A percentile compares a stretch with the other conserved stretches of the same genome.
phyloP scores from a whole-genome alignment of 2,113 vertebrate species.

The Chloropsis cyanopogon region DNA sequence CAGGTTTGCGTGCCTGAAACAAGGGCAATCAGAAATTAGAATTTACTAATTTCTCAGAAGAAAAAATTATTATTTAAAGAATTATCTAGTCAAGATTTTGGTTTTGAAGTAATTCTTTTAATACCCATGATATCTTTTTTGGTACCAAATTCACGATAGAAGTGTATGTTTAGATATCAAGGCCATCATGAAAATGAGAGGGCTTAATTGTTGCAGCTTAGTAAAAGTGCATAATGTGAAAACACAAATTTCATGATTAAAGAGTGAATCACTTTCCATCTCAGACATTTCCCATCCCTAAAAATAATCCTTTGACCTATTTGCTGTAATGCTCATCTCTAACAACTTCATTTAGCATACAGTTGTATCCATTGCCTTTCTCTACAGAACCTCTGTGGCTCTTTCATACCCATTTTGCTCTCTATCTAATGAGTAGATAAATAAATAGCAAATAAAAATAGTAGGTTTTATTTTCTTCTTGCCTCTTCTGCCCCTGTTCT shows the following conservation, averaged over 20 bases:
- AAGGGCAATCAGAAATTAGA: background rate
- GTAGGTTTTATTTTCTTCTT: background rate
- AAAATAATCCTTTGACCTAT: background rate
- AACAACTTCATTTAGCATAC: background rate
- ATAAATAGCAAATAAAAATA: background rate
- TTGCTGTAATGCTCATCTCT: background rate
- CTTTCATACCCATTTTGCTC: background rate
- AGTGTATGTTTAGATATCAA: background rate
- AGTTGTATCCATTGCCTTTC: background rate
- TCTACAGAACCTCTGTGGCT: background rate
- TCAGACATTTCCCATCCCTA: background rate
- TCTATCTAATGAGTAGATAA: background rate
- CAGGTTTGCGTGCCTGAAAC: background rate
- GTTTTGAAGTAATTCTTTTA: background rate
- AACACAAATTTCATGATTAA: background rate
- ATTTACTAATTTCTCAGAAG: background rate
- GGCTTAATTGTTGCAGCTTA: background rate
- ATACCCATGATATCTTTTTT: background rate
- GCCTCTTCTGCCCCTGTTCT: background rate
- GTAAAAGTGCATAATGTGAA: background rate
- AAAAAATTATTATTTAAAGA: background rate
- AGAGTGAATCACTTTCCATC: background rate
- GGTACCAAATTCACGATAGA: background rate
- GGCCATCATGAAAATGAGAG: background rate
- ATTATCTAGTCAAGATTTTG: background rate